Base-by-base conservation (phyloP, 2,888 invertebrate genomes). In the Trichopria drosophilae region DNA sequence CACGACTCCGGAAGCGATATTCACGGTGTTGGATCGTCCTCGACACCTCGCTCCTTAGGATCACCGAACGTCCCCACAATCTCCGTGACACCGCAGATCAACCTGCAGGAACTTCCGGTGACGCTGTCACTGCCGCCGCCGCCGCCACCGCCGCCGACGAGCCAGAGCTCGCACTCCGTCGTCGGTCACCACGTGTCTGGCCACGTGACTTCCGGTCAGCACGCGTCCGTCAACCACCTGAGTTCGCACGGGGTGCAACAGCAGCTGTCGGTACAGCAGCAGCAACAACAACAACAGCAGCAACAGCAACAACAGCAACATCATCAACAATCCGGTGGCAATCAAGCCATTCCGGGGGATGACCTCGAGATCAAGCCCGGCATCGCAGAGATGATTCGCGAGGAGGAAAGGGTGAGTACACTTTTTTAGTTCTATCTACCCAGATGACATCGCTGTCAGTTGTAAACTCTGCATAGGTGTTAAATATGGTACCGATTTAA, bases 321-420 rank as follows among this genome's bases (percentile, higher is more conserved):
- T 45, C 66, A 57, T 37, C 62, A 63, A 29, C 63, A 63, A 31
- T 59, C 53, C 29, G 51, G 59, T 15, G 59, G 55, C 32, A 64
- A 58, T 42, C 68, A 67, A 23, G 47, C 65, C 44, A 53, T 60
- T 15, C 59, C 67, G 55, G 61, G 68, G 41, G 92, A 93, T 70
- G 93, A 93, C 77, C 82, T 91, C 77, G 93, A 93, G 80, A 91
- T 93, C 79, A 89, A 92, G 69, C 93, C 93, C 43, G 93, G 92
- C 78, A 93, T 93, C 81, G 92, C 92, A 58, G 93, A 93, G 82
- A 93, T 93, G 92, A 93, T 93, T 75, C 88, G 93, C 76, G 93
- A 93, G 83, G 93, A 93, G 81, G 93, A 93, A 82, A 82, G 93
- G 90, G 93, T 93, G 77, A 91, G 92, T 90, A n/a, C n/a, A n/a